These are phyloP conservation scores for Melanotaenia maccullochi DNA, from an alignment of 2,797 vertebrate genomes.

Conservation along the genomic window DNA sequence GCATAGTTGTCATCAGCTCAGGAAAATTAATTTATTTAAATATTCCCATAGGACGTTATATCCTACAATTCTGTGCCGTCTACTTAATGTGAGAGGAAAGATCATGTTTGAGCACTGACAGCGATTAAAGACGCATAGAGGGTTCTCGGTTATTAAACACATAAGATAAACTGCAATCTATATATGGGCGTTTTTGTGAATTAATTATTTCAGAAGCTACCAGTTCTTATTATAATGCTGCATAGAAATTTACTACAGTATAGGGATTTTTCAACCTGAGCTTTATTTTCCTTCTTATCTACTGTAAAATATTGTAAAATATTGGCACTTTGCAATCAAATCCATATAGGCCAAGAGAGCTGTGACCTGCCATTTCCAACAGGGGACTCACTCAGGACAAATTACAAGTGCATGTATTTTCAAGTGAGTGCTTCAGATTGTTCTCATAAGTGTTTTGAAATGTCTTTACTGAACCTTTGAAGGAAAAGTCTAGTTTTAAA, in stretches of 20 bases:
- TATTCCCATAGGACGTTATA: background rate
- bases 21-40: background rate
- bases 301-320: background rate
- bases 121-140: background rate
- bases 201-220: too few relatives aligned
- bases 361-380: background rate
- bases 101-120: background rate
- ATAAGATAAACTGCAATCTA: background rate
- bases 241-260: background rate
- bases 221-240: background rate
- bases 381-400: background rate
- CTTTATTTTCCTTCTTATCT: background rate
- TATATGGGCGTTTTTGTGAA: background rate
- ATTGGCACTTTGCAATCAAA: background rate
- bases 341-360: background rate
- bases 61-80: background rate
- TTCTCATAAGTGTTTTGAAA: background rate
- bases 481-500: background rate
- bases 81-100: background rate
- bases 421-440: too few relatives aligned
- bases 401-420: background rate
- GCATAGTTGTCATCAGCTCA: background rate
- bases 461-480: background rate
- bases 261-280: background rate
- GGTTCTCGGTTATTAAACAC: background rate